Evolutionary conservation across 2,113 vertebrate genomes (phyloP).

Genomic region (Todiramphus chloris): DNA sequence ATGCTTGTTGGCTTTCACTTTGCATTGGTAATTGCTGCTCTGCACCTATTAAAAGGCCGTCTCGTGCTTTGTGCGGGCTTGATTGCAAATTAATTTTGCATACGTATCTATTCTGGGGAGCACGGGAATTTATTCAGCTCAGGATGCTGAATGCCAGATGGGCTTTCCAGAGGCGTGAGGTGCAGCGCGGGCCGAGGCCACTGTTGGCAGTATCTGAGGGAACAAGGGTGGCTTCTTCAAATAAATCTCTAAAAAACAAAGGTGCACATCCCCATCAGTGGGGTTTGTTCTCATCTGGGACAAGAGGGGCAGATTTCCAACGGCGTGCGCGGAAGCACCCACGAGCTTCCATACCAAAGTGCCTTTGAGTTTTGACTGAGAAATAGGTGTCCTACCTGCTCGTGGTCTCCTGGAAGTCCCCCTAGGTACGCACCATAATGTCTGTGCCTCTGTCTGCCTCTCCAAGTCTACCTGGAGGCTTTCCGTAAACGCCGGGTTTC

Average conservation of each 20-base stretch:
- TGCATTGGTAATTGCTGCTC: conserved; percentile 27
- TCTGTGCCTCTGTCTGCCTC: neutral
- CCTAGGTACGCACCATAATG: neutral
- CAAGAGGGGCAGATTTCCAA: neutral
- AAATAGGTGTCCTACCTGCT: neutral
- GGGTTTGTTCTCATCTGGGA: neutral
- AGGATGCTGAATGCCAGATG: neutral
- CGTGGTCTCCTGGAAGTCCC: neutral
- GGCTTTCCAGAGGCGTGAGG: neutral
- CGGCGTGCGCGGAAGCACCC: neutral
- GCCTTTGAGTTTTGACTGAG: neutral
- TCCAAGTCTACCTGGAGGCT: neutral
- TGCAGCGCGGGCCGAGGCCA: neutral
- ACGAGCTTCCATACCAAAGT: neutral
- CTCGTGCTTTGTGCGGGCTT: neutral
- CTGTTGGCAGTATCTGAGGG: neutral
- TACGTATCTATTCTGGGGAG: conserved; percentile 8
- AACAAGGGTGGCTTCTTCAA: neutral
- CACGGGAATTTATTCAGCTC: neutral
- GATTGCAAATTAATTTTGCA: conserved; percentile 42
- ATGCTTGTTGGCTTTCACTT: conserved; percentile 30
- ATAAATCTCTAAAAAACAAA: neutral
- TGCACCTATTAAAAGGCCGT: conserved; percentile 6
- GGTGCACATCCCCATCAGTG: neutral
- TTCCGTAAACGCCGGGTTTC: neutral